Conservation (phyloP, 1,140 invertebrate species). For the Zaprionus camerounensis region DNA sequence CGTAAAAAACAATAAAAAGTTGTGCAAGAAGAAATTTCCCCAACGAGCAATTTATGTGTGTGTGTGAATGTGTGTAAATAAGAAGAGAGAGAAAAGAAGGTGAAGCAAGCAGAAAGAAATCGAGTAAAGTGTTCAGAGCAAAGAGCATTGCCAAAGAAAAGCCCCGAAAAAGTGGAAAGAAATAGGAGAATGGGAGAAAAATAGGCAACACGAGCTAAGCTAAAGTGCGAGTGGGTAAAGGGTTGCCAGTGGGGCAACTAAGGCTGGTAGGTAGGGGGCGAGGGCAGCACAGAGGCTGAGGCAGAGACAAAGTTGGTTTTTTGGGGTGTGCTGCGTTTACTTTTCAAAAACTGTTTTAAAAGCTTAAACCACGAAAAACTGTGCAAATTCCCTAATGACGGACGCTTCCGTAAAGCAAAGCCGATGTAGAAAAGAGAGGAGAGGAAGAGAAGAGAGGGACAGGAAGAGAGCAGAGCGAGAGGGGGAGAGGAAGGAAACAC, state of each 20-base stretch:
- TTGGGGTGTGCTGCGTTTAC: constrained; percentile 45
- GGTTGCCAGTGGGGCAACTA: not conserved
- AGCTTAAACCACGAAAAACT: constrained; percentile 77
- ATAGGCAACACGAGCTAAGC: constrained; percentile 36
- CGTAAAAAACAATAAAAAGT: constrained; percentile 66
- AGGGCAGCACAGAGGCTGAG: not conserved
- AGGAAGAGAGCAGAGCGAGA: not conserved
- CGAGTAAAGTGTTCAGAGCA: constrained; percentile 50
- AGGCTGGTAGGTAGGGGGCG: not conserved
- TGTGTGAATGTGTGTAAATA: constrained; percentile 13
- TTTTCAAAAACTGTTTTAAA: constrained; percentile 79
- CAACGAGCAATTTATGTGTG: constrained; percentile 67
- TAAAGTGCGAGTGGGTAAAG: constrained; percentile 12
- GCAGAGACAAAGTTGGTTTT: not conserved
- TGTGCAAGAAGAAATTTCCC: constrained; percentile 70
- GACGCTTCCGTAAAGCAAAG: constrained; percentile 37
- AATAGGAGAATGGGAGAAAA: constrained; percentile 4
- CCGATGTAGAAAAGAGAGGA: not conserved
- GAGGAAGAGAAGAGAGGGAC: not conserved
- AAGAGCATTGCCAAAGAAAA: constrained; percentile 42
- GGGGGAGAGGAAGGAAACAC: not conserved
- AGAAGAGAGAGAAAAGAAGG: constrained; percentile 9
- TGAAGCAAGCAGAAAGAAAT: constrained; percentile 29
- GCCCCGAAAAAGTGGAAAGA: constrained; percentile 11
- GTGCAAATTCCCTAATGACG: constrained; percentile 81